Evolutionary conservation across 2,113 vertebrate species (phyloP), one percentile per base, ranked within the genome.

Genomic region (Xyrauchen texanus): DNA sequence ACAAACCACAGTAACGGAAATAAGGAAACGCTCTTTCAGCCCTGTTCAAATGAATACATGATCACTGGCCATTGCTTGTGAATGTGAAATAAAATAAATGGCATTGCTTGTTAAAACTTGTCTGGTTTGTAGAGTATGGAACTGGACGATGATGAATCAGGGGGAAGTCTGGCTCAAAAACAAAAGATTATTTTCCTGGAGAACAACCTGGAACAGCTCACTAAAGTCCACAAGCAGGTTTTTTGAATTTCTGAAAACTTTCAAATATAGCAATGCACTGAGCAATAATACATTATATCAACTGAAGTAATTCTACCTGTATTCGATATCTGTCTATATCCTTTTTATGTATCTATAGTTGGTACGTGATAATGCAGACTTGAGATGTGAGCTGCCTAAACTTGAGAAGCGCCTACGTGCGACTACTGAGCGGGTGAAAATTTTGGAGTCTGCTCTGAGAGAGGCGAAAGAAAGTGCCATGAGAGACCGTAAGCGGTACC

Each of bases 181-280:
- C 95, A 96, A 91, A 96, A 96, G 82, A 96, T 96, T 77, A 95
- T 95, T 87, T 96, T 96, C 91, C 90, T 96, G 89, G 95, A 96
- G 89, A 96, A 96, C 84, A 96, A 96, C 88, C 88, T 96, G 89
- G 95, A 96, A 86, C 95, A 96, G 86, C 95, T 96, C 87, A 96
- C 94, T 15, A 96, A 96, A 78, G 95, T 96, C 90, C 95, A 96
- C 91, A 96, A 96, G 82, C 95, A 96, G 95, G 95, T 96, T 57
- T 49, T 15, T 11, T 16, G 7, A 0, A 13, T 21, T 7, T 4
- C 34, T 21, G 0, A 9, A 8, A 52, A 44, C 44, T 15, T 3
- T 49, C 21, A 12, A 16, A 68, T 7, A 51, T 15, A 53, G 11
- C 7, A 53, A 44, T 49, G 7, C 15, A 52, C 11, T 34, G 21